Conservation (phyloP, 2,113 vertebrate species). For the Balaeniceps rex region DNA sequence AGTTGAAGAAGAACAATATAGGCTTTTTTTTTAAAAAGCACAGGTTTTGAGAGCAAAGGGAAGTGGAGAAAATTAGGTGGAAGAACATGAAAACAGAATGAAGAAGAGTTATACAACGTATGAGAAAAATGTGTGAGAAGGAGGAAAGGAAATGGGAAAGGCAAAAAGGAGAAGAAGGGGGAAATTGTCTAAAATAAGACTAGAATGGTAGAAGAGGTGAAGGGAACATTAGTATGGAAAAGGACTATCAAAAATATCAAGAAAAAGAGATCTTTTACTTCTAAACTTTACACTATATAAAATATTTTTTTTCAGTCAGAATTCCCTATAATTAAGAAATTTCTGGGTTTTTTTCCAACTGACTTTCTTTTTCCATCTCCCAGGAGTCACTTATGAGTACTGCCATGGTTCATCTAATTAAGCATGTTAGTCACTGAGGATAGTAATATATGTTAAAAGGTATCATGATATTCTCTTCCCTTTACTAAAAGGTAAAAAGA, state of each 20-base stretch:
- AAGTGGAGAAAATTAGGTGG: not conserved
- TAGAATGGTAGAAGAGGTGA: not conserved
- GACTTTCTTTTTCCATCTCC: not conserved
- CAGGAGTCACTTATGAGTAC: not conserved
- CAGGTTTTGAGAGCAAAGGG: not conserved
- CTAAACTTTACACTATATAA: not conserved
- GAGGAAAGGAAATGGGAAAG: not conserved
- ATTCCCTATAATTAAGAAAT: not conserved
- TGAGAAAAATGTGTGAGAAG: not conserved
- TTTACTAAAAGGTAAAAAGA: not conserved
- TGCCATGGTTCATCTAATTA: not conserved
- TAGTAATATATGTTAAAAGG: not conserved
- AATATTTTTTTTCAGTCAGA: not conserved
- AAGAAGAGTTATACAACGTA: not conserved
- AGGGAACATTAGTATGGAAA: not conserved
- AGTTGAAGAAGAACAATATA: not conserved
- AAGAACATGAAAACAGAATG: not conserved
- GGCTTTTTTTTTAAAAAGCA: not conserved
- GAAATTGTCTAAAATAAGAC: not conserved
- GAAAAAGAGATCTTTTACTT: not conserved
- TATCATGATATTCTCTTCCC: not conserved
- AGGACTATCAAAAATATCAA: not conserved
- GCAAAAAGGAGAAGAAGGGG: not conserved
- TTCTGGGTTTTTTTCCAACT: not conserved
- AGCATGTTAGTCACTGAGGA: not conserved